Conservation (phyloP, 2,797 vertebrate species). For the Melanotaenia nigrans region DNA sequence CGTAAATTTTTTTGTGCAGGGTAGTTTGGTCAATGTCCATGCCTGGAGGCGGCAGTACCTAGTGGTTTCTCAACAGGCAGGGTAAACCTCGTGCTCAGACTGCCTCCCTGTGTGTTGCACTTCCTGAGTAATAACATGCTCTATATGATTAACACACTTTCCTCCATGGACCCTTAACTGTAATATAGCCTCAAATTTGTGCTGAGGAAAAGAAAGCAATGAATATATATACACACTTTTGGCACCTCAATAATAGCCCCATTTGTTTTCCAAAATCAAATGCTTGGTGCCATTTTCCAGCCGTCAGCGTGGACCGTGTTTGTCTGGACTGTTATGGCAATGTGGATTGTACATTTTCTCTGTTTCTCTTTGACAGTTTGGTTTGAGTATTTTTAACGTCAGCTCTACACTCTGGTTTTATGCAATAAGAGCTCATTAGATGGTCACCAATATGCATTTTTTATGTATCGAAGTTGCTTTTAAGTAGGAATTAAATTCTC, state of each 20-base stretch:
- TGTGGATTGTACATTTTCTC: conserved; percentile 41
- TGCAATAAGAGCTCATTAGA: conserved; percentile 1
- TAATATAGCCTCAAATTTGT: conserved; percentile 76
- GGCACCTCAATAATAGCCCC: conserved; percentile 63
- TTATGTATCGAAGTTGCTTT: background rate
- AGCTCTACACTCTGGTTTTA: background rate
- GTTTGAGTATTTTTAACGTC: conserved; percentile 1
- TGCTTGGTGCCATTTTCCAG: conserved; percentile 59
- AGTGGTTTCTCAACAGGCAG: conserved; percentile 63
- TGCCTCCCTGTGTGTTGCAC: conserved; percentile 37
- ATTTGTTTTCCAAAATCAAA: conserved; percentile 76
- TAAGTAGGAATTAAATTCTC: background rate
- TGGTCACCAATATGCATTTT: background rate
- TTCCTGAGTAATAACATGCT: conserved; percentile 68
- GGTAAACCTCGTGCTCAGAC: conserved; percentile 57
- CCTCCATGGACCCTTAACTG: conserved; percentile 69
- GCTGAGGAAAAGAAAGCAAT: conserved; percentile 76
- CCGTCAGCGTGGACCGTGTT: conserved; percentile 49
- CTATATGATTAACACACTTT: conserved; percentile 71
- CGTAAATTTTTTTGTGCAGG: conserved; percentile 43
- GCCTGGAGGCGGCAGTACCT: conserved; percentile 41
- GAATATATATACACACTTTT: conserved; percentile 77
- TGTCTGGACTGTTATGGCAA: conserved; percentile 48
- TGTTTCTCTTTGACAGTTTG: background rate
- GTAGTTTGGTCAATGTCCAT: conserved; percentile 47